Percentiles rank a stretch among this genome's conserved stretches.
Evolutionary conservation across 1,140 invertebrate species (phyloP).

Genomic region (Leptoteleia sp.): DNA sequence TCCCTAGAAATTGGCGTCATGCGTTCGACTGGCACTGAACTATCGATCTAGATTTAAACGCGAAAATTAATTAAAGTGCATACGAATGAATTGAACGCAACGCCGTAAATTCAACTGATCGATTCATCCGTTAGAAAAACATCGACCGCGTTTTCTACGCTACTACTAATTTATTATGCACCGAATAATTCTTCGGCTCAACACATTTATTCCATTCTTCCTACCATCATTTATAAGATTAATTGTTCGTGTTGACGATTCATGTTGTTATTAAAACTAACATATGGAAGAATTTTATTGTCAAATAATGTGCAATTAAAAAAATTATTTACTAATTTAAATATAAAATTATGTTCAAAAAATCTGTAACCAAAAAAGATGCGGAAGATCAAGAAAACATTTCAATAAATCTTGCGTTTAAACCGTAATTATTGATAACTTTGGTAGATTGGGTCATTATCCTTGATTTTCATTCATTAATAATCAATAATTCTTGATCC

Average conservation of each 20-base stretch:
- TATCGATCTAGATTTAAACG: conserved; percentile 48
- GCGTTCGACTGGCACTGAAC: conserved; percentile 12
- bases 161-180: conserved; percentile 31
- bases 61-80: conserved; percentile 51
- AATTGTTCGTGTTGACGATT: not conserved
- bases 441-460: too few relatives aligned
- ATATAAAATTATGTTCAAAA: too few relatives aligned
- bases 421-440: too few relatives aligned
- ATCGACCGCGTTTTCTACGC: conserved; percentile 23
- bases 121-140: conserved; percentile 25
- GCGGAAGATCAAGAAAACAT: too few relatives aligned
- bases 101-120: conserved; percentile 28
- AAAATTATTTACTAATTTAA: too few relatives aligned
- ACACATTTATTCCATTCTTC: conserved; percentile 5
- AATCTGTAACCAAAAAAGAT: too few relatives aligned
- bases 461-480: too few relatives aligned
- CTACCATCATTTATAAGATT: conserved; percentile 1
- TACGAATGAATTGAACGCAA: conserved; percentile 27
- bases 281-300: too few relatives aligned
- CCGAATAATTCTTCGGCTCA: not conserved
- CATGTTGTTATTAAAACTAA: not conserved
- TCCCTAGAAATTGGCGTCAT: conserved; percentile 10
- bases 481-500: too few relatives aligned
- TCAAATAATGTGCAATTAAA: too few relatives aligned
- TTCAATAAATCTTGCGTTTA: too few relatives aligned